Base-by-base conservation (phyloP, 2,113 vertebrate species). In the Leptocoma aspasia region DNA sequence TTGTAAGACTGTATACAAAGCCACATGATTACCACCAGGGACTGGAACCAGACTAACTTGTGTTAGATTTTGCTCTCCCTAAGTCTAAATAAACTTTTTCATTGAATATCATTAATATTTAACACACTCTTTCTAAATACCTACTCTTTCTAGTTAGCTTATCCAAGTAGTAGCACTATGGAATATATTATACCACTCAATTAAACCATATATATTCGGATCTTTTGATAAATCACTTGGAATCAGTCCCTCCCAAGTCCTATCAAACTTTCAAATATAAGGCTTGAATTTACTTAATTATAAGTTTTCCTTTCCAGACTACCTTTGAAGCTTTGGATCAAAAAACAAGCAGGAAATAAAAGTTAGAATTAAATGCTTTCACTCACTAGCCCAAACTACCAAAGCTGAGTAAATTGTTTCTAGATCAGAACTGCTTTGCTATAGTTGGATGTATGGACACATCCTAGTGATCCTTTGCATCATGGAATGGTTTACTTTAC, bases 321-420 rank as follows among this genome's bases (percentile, higher is more conserved):
- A 88, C 66, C 82, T 96, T 92, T 95, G 92, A 95, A 88, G 86
- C 80, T 91, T 72, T 77, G 90, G 63, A 94, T 92, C 53, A 92
- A 92, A 90, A 94, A 92, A 1, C 49, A 85, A 93, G 37, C 41
- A 90, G 44, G 79, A 94, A 90, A 85, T 27, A 76, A 37, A 92
- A 90, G 33, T 64, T 44, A 52, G n/a, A 85, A 88, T 41, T 37
- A 92, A 93, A 92, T 44, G 13, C 33, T 54, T 88, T 72, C 72
- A 65, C 27, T 86, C 59, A 59, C 22, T 73, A 39, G 39, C 54
- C 75, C 37, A 52, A 86, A 88, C 45, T 35, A 90, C 23, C 45
- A 85, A 93, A 92, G 33, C 75, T 42, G 26, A 82, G 20, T 39
- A 88, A 86, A 17, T 39, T 86, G 42, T 57, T 82, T 72, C 90